A percentile compares a stretch with the other conserved stretches of the same genome.
phyloP scores from a whole-genome alignment of 2,797 vertebrate species.

The Falco naumanni region DNA sequence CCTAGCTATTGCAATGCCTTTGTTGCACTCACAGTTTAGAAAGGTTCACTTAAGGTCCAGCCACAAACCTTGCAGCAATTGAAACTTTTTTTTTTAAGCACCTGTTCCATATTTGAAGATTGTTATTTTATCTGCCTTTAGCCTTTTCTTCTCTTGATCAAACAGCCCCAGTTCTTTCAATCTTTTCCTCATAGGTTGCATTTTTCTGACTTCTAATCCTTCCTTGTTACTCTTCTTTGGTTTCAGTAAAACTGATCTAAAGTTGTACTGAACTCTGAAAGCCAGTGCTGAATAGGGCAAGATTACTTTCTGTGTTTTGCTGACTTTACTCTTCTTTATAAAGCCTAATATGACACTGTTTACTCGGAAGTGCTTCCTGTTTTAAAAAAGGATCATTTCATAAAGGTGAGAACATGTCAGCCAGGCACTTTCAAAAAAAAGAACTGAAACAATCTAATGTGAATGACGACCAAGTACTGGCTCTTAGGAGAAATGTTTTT shows the following conservation, averaged over 20 bases:
- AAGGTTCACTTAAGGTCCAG: not conserved
- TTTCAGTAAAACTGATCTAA: not conserved
- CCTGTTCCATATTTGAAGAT: not conserved
- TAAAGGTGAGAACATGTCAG: slow-evolving; percentile 10
- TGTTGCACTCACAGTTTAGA: not conserved
- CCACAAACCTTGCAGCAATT: not conserved
- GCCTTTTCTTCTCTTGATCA: not conserved
- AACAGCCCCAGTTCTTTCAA: not conserved
- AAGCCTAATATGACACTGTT: not conserved
- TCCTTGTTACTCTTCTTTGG: not conserved
- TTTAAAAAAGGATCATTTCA: not conserved
- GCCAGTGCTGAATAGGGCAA: not conserved
- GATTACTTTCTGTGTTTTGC: not conserved
- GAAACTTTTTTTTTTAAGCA: not conserved
- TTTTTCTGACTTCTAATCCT: slow-evolving; percentile 4
- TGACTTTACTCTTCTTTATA: not conserved
- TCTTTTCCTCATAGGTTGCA: not conserved
- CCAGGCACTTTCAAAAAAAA: not conserved
- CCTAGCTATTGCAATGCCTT: not conserved
- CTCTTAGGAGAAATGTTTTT: not conserved
- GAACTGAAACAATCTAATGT: not conserved
- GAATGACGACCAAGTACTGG: not conserved
- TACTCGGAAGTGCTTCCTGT: slow-evolving; percentile 13
- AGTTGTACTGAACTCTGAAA: not conserved
- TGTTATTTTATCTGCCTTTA: not conserved